Base-by-base conservation (phyloP, 2,113 vertebrate genomes). In the Pseudolaguvia tuberculata region DNA sequence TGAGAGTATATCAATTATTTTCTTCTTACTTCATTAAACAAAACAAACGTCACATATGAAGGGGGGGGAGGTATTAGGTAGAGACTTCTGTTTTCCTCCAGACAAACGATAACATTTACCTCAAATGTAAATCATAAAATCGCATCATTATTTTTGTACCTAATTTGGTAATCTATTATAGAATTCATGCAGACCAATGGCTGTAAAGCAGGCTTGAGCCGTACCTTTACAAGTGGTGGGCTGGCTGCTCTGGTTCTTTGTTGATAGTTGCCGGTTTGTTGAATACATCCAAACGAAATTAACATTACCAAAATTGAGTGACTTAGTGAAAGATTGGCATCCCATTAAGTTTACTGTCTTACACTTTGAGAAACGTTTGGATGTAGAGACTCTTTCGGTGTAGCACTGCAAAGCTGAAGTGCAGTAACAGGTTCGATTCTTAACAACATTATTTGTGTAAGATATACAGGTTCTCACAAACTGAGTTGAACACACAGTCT, bases 241-340 rank as follows among this genome's bases (percentile, higher is more conserved):
- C 66, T 75, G 29, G 53, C 59, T 70, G 23, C 42, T 75, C 58
- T 70, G 47, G 53, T 29, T 63, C 59, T 71, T 25, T 45, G 23
- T 42, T 2, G 53, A 55, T 0, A 61, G 27, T 23, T 59, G 67
- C 2, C 4, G 48, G 11, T 67, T 71, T 73, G 72, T 71, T n/a
- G 79, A 75, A 78, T 59, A 53, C 58, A 25, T 12, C 31, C 31
- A 27, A 50, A 59, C 21, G 21, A 35, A 50, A 55, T 35, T 9
- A 10, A 29, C 2, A 25, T 56, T 62, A 50, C 69, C 11, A 69
- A n/a, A 72, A 62, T 35, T 42, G 48, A 21, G 50, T 77, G 63
- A 57, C 27, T 7, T 75, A 18, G 55, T 58, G 50, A 21, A 55
- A 25, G 52, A 35, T 2, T 18, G 42, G 8, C 13, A 62, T 39